Percentiles rank a stretch among this genome's conserved stretches.
These are phyloP conservation scores for Semicossyphus pulcher DNA, from an alignment of 2,113 vertebrate species.

Conservation along the genomic window DNA sequence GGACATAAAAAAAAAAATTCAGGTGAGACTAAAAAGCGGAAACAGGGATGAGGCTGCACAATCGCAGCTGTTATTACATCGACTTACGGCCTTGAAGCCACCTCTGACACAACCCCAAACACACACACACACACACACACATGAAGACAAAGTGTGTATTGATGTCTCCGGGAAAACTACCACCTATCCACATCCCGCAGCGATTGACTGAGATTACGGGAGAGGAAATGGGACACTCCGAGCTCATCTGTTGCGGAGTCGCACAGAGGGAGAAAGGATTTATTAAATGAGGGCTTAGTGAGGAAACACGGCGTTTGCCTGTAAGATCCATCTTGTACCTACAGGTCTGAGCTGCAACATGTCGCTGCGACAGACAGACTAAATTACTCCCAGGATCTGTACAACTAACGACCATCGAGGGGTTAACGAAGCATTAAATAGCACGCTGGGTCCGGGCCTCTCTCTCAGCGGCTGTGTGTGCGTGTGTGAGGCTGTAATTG, in stretches of 20 bases:
- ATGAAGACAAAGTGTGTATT: not conserved
- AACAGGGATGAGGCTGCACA: slow-evolving; percentile 39
- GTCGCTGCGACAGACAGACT: slow-evolving; percentile 45
- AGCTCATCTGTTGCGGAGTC: slow-evolving; percentile 25
- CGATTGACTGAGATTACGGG: slow-evolving; percentile 43
- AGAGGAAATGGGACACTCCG: slow-evolving; percentile 41
- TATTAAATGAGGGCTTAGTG: slow-evolving; percentile 27
- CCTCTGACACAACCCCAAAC: slow-evolving; percentile 28
- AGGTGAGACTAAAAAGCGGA: slow-evolving; percentile 29
- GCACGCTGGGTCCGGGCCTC: slow-evolving; percentile 54
- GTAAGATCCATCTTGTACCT: slow-evolving; percentile 5
- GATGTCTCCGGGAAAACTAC: slow-evolving; percentile 24
- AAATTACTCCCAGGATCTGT: slow-evolving; percentile 62
- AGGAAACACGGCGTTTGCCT: slow-evolving; percentile 16
- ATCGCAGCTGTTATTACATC: slow-evolving; percentile 60
- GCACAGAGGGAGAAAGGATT: slow-evolving; percentile 16
- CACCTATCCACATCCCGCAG: slow-evolving; percentile 28
- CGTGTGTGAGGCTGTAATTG: slow-evolving; percentile 6
- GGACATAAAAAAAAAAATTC: slow-evolving; percentile 12
- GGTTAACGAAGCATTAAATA: slow-evolving; percentile 80
- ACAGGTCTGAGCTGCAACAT: slow-evolving; percentile 38
- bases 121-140: not conserved
- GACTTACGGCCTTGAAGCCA: slow-evolving; percentile 48
- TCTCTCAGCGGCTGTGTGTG: slow-evolving; percentile 14
- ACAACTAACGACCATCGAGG: slow-evolving; percentile 62